Evolutionary conservation across 1,140 invertebrate genomes (phyloP), one percentile per base, ranked within the genome.

Genomic region (Caenorhabditis brenneri): DNA sequence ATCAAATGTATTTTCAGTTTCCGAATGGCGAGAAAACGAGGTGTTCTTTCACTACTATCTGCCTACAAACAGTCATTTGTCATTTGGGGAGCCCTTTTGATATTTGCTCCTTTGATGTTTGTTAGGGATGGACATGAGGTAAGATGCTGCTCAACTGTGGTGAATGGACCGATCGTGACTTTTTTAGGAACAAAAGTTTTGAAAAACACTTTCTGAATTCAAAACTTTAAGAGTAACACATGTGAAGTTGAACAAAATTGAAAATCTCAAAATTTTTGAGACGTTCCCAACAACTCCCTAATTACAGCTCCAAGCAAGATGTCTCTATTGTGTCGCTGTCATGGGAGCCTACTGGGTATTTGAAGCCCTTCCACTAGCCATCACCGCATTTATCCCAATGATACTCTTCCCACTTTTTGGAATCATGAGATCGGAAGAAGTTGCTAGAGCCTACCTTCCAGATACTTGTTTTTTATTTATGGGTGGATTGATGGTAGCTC

Each of bases 401-500:
- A 87, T 92, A 49, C 48, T 92, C 6, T 91, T 92, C 58, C 92
- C 92, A 22, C 53, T 92, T 48, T 83, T 91, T 5, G 89, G 89
- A 5, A 89, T 92, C 5, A 86, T 90, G 83, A 86, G 85, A 19
- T 89, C 91, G 1, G 85, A 88, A 24, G 87, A 89, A 22, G 87
- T 92, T 15, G 88, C 89, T 42, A 86, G 84, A 48, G 88, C 87
- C 31, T 92, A 92, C 83, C 86, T 92, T 36, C 89, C 88, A 89
- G 84, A 85, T 31, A 85, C 84, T 19, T 80, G 58, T 1, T 95
- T 96, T 93, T 94, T 96, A 92, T 96, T 93, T 87, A 86, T 93
- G 19, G 92, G 92, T 16, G 92, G 92, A 22, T 86, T 96, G 60
- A 93, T 96, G 88, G 94, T 96, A 22, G 95, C 95, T 0, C 93